Evolutionary conservation across 2,888 invertebrate species (phyloP), one percentile per base, ranked within the genome.

Genomic region (Cheilosia urbana): DNA sequence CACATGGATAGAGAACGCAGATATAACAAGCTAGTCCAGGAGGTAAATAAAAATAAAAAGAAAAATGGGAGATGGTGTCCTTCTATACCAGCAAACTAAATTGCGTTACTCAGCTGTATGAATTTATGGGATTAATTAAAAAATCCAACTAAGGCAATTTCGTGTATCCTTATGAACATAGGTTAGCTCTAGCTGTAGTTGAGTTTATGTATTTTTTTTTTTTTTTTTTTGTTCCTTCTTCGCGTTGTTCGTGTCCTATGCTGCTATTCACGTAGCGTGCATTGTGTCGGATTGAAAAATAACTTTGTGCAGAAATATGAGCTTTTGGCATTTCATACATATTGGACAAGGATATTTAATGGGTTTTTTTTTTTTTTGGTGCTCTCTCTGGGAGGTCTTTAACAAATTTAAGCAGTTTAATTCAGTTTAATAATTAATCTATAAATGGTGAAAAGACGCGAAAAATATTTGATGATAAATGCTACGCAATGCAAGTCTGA

Each of bases 91-190:
- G 65, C 65, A 42, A 75, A 66, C 66, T 75, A 75, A 87, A 87
- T 87, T 87, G 83, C 84, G 84, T 87, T 87, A 84, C 87, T 84
- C 73, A 80, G 84, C 84, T 87, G 72, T 80, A 84, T 84, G 87
- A 87, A 87, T 87, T 87, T 87, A 83, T 77, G 84, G 75, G 84
- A 84, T 87, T 87, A 87, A 87, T 87, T 87, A 87, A 87, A 84
- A 84, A 87, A 80, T 80, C 80, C 80, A 75, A 80, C 80, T 80
- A 80, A 80, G 80, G 66, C 80, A 80, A 80, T 80, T 79, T 75
- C 27, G 55, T 75, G 68, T 55, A 75, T 75, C 68, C 73, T 53
- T 62, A 51, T 21, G 79, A 66, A 55, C 78, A 69, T 69, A 63
- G 60, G 78, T 63, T 78, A 63, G 77, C 45, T 63, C 40, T 55